Base-by-base conservation (phyloP, 2,797 vertebrate genomes). In the Cephalopachus bancanus region DNA sequence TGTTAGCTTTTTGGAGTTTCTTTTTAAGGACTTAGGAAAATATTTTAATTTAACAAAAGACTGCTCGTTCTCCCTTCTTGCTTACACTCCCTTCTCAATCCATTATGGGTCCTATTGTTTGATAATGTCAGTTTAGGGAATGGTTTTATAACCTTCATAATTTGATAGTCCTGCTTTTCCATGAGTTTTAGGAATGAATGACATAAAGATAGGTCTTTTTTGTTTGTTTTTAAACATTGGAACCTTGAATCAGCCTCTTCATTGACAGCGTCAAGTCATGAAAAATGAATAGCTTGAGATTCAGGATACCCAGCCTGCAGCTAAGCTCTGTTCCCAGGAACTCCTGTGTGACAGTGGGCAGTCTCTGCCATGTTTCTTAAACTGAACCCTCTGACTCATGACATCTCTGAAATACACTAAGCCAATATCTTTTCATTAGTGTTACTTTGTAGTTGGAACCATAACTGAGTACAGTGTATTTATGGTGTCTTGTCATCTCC, bases 401-500 rank as follows among this genome's bases (percentile, higher is more conserved):
- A 53, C 26, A 16, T 33, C 22, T 30, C 17, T 44, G 28, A 51
- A 44, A 30, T 59, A 69, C 22, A 60, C 20, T 33, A 74, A 62
- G 33, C 64, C 53, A 60, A 10, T 0, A 49, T 62, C 4, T 55
- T 69, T 89, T 80, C 28, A 22, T 81, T 75, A 57, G 24, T 53
- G 33, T 85, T 89, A 14, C n/a, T 79, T 87, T 80, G 4, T 93
- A 55, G 22, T 88, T 91, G 88, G 11, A 89, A 51, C 49, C 11
- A 30, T 71, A 85, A 51, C 11, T 33, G 12, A 37, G 71, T 7
- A 2, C 28, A 57, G 55, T 59, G 22, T 53, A 53, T 91, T 69
- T 80, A 28, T 53, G 20, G n/a, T 64, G 20, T 67, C 53, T 33
- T 53, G 17, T 5, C 17, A 86, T 20, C 28, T n/a, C n/a, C n/a